phyloP scores from a whole-genome alignment of 2,888 invertebrate species.

The Drosophila phalerata region DNA sequence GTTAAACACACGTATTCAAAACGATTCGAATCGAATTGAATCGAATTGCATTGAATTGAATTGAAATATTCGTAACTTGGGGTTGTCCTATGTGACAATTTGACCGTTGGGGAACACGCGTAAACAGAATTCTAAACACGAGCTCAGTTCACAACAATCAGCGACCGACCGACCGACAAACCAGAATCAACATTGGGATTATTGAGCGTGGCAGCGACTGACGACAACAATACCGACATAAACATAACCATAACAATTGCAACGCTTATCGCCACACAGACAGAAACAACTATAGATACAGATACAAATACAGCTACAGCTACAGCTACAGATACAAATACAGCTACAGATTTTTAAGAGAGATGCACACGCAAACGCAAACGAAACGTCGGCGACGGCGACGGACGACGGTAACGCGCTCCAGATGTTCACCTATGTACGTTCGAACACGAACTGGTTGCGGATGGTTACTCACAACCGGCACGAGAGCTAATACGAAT shows the following conservation, averaged over 20 bases:
- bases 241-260: constrained; percentile 70
- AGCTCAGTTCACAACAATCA: constrained; percentile 60
- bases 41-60: constrained; percentile 27
- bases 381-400: constrained; percentile 36
- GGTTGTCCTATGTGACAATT: constrained; percentile 55
- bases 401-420: constrained; percentile 64
- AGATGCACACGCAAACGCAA: constrained; percentile 51
- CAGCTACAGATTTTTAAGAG: constrained; percentile 21
- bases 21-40: neutral
- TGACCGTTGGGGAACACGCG: constrained; percentile 49
- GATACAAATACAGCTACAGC: constrained; percentile 12
- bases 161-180: constrained; percentile 60
- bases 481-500: constrained; percentile 69
- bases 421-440: constrained; percentile 84
- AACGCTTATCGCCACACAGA: constrained; percentile 58
- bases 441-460: constrained; percentile 85
- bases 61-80: constrained; percentile 7
- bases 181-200: constrained; percentile 70
- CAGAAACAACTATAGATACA: constrained; percentile 24
- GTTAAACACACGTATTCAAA: constrained; percentile 6
- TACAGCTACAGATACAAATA: constrained; percentile 15
- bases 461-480: constrained; percentile 63
- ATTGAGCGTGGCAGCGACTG: constrained; percentile 53
- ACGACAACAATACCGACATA: constrained; percentile 58
- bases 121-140: constrained; percentile 64